These are phyloP conservation scores for Spilosoma lubricipeda DNA, from an alignment of 2,888 invertebrate genomes.

Conservation along the genomic window DNA sequence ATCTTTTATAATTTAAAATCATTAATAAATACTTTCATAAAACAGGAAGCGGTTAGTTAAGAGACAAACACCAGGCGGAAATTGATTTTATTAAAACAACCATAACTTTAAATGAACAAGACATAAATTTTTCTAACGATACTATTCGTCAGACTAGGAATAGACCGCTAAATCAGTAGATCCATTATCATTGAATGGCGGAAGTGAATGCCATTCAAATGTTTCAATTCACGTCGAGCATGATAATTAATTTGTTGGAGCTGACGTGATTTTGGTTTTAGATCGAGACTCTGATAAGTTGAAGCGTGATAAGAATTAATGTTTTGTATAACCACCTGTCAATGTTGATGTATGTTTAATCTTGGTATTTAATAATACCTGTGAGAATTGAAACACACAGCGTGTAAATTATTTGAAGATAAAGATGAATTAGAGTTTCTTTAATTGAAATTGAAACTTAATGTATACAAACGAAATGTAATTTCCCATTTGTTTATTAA, in stretches of 20 bases:
- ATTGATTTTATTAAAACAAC: conserved; percentile 13
- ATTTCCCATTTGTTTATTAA: no score
- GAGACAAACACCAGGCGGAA: conserved; percentile 10
- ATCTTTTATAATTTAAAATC: neutral
- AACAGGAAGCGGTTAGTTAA: neutral
- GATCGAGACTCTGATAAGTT: conserved; percentile 33
- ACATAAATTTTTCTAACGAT: conserved; percentile 39
- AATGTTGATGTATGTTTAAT: conserved; percentile 14
- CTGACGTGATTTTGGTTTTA: conserved; percentile 39
- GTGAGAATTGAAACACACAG: neutral
- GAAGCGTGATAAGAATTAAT: conserved; percentile 23
- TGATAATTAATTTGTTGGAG: conserved; percentile 50
- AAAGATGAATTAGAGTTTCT: no score
- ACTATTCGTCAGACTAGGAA: conserved; percentile 40
- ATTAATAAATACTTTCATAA: neutral
- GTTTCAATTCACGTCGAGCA: conserved; percentile 39
- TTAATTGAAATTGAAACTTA: no score
- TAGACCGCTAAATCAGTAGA: conserved; percentile 37
- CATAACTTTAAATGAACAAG: conserved; percentile 9
- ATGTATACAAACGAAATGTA: no score
- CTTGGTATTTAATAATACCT: conserved; percentile 4
- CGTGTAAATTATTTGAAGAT: no score
- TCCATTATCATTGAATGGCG: conserved; percentile 42
- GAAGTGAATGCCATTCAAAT: conserved; percentile 53
- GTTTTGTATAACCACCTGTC: conserved; percentile 18